Base-by-base conservation (phyloP, 1,140 invertebrate genomes). In the Watersipora subatra region DNA sequence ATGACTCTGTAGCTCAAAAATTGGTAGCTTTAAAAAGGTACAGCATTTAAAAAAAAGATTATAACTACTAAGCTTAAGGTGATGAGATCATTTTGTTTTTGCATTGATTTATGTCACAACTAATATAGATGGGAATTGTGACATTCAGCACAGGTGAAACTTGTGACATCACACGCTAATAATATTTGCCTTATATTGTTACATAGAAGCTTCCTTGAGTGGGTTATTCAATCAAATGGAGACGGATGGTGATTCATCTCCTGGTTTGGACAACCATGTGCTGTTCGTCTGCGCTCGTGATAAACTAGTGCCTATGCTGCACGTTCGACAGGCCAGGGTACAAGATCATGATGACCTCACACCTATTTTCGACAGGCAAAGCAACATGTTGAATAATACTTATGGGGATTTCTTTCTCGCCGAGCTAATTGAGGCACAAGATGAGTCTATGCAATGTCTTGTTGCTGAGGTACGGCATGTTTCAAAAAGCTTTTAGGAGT, bases 331-430 rank as follows among this genome's bases (percentile, higher is more conserved):
- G 55, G 77, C 79, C 25, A 75, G 86, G 25, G 86, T 88, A 69
- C 86, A 87, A 76, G 87, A 88, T 69, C 86, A 88, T 73, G 87
- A 88, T 75, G 86, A 88, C 68, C 76, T 88, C 61, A 81, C 87
- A 19, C 84, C 84, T 3, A 83, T 88, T 67, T 84, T 88, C 62
- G 82, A 86, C 67, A 76, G 76, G 0, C 83, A 86, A 61, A 80
- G 73, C 67, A 70, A 75, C 2, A 76, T 80, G 27, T 70, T 87
- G 27, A 81, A 78, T 20, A 76, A 84, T 55, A 75, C 84, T 0
- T 88, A 88, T 75, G 87, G 87, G 0, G 84, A 87, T 15, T 88
- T 83, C 76, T 88, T 87, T 73, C 77, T 88, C 27, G 86, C 86
- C 64, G 87, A 89, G 75, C 76, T 88, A 22, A 83, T 87, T 69